Evolutionary conservation across 2,888 invertebrate species (phyloP).

Genomic region (Branchellion lobata): DNA sequence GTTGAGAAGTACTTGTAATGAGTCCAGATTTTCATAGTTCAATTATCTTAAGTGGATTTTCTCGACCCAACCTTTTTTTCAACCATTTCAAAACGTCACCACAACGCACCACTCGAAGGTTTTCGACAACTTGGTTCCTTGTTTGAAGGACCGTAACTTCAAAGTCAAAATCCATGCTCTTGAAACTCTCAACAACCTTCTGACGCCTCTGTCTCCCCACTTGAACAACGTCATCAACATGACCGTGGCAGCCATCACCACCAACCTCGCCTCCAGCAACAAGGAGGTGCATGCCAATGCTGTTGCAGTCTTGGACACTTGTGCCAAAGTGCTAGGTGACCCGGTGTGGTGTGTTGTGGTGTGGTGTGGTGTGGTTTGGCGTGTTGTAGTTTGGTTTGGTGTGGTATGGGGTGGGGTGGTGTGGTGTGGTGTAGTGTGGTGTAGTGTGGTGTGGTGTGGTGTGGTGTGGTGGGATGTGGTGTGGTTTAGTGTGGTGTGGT

Average conservation of each 20-base stretch:
- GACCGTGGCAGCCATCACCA: conserved; percentile 56
- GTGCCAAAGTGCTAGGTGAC: conserved; percentile 58
- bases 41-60: too few relatives aligned
- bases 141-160: conserved; percentile 61
- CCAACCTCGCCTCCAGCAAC: conserved; percentile 61
- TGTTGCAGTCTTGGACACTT: conserved; percentile 56
- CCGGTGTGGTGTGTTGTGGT: neutral
- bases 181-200: conserved; percentile 56
- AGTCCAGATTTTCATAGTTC: too few relatives aligned
- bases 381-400: neutral
- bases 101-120: conserved; percentile 41
- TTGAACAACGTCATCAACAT: conserved; percentile 53
- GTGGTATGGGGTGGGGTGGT: too few relatives aligned
- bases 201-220: conserved; percentile 55
- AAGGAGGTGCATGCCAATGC: conserved; percentile 59
- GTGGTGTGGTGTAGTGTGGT: too few relatives aligned
- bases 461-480: too few relatives aligned
- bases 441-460: too few relatives aligned
- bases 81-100: too few relatives aligned
- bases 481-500: too few relatives aligned
- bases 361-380: neutral
- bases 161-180: conserved; percentile 62
- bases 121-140: conserved; percentile 56
- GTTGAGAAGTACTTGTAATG: too few relatives aligned
- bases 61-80: too few relatives aligned